Evolutionary conservation across 2,797 vertebrate genomes (phyloP).

Genomic region (Poeciliopsis gracilis): DNA sequence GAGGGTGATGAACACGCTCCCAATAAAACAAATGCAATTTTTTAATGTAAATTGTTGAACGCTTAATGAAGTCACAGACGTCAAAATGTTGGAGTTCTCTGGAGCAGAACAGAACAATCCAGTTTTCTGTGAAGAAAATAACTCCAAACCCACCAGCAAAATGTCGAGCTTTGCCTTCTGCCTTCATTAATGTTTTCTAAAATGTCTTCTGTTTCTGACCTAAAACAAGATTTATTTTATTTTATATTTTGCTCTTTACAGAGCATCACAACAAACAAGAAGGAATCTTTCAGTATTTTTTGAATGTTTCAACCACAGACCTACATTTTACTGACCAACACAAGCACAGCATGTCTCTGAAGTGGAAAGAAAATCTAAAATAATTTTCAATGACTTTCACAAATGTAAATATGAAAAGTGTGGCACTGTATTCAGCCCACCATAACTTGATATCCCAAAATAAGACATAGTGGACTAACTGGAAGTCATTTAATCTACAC

Average conservation of each 20-base stretch:
- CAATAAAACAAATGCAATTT: background rate
- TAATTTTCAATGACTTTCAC: background rate
- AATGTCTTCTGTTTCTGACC: background rate
- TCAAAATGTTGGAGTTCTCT: background rate
- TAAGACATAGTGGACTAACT: background rate
- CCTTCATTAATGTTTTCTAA: background rate
- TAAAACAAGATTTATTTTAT: background rate
- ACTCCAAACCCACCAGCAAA: background rate
- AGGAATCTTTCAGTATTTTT: background rate
- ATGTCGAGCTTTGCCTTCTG: background rate
- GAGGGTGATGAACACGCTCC: background rate
- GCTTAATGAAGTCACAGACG: background rate
- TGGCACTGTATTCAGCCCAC: background rate
- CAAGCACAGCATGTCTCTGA: background rate
- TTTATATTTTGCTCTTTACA: background rate
- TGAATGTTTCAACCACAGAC: background rate
- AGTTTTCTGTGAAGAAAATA: background rate
- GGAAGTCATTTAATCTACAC: background rate
- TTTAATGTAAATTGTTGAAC: background rate
- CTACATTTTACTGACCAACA: background rate
- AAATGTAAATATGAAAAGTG: background rate
- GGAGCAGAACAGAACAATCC: background rate
- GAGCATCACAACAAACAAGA: background rate
- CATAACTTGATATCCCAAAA: background rate
- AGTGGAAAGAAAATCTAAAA: background rate